These are phyloP conservation scores for Rhogogaster chlorosoma DNA, from an alignment of 2,888 invertebrate genomes.

Conservation along the genomic window DNA sequence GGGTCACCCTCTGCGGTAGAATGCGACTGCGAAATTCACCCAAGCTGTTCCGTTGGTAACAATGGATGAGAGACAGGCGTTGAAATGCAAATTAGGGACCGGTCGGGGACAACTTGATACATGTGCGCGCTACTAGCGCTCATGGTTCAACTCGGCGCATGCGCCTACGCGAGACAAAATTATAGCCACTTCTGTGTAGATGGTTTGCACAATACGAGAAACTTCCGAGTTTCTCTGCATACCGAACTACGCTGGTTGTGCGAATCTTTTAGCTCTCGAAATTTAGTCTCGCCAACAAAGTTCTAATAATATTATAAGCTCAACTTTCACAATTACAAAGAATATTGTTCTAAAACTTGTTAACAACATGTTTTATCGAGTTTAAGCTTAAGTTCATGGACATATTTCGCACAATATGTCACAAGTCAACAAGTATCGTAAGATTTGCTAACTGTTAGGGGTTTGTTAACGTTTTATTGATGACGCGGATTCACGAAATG, in stretches of 20 bases:
- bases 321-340: background rate
- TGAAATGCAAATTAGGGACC: constrained; percentile 76
- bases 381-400: background rate
- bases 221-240: background rate
- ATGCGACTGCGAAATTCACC: constrained; percentile 74
- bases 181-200: constrained; percentile 18
- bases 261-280: background rate
- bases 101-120: constrained; percentile 76
- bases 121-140: constrained; percentile 66
- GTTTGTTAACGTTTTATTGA: too few species aligned
- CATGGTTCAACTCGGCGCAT: constrained; percentile 1
- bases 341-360: background rate
- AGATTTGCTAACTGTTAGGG: too few species aligned
- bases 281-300: background rate
- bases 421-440: background rate
- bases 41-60: constrained; percentile 76
- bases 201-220: constrained; percentile 23
- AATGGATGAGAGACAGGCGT: constrained; percentile 76
- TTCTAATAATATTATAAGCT: background rate
- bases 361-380: background rate
- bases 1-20: constrained; percentile 54
- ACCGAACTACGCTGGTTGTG: background rate
- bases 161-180: background rate
- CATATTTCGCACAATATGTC: background rate
- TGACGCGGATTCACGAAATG: too few species aligned